Base-by-base conservation (phyloP, 2,113 vertebrate genomes). In the Amia ocellicauda region DNA sequence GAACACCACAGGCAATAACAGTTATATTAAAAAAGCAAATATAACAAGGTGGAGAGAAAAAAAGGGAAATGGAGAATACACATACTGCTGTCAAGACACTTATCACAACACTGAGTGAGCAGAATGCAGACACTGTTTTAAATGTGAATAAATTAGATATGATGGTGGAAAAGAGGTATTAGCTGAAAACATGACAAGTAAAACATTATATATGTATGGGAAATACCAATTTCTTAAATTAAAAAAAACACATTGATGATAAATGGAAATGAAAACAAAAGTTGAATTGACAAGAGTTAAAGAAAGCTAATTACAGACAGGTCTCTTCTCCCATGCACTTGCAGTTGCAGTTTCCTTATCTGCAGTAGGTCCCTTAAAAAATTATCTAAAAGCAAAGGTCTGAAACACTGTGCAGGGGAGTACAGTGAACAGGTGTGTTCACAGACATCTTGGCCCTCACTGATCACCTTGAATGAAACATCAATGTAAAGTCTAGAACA, bases 281-380 rank as follows among this genome's bases (percentile, higher is more conserved):
- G 73, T 57, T 75, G n/a, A 68, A 69, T 80, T 77, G 68, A 84
- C 75, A 72, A 80, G 73, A 66, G 56, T 72, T 76, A 58, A 84
- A 83, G 70, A 79, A 78, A 73, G 74, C 65, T 69, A 69, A 71
- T 82, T 68, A 77, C 69, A 81, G 69, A 66, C 62, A 77, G 76
- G 66, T 65, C 57, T 76, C 74, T 74, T 72, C 70, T 73, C 71
- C 65, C 80, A 76, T 72, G 68, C 71, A 74, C 52, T n/a, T n/a
- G n/a, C n/a, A n/a, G 63, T 73, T 50, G 78, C 45, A 66, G 68
- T 43, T 69, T 60, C 55, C 60, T 28, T 76, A 78, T 75, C 75
- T 76, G 68, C 72, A 80, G 65, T 73, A 75, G 67, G 67, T 73
- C 75, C 78, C 77, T 76, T 85, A 82, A 80, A 5, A 79, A 83